These are phyloP conservation scores for Chrysomallon squamiferum DNA, from an alignment of 1,140 invertebrate genomes.

Conservation along the genomic window DNA sequence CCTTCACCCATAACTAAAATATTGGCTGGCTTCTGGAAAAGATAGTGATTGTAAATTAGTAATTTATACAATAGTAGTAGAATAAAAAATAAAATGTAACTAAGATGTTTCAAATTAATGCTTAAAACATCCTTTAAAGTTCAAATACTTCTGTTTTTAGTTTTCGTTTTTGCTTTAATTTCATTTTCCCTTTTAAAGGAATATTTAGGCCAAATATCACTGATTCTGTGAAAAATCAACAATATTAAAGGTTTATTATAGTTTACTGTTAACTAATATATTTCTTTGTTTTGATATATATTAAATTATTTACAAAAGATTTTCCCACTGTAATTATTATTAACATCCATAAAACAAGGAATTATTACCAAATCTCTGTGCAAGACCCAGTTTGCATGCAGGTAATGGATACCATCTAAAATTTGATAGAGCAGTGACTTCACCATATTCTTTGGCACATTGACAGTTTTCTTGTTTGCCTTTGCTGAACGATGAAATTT, in stretches of 20 bases:
- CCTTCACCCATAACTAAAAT: constrained; percentile 99
- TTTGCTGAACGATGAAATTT: constrained; percentile 99
- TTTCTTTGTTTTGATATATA: no score
- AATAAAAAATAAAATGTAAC: neutral
- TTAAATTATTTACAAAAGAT: no score
- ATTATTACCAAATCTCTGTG: constrained; percentile 92
- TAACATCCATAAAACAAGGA: no score
- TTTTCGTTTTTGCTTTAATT: no score
- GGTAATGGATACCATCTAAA: constrained; percentile 98
- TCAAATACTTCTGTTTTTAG: neutral
- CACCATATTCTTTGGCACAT: constrained; percentile 85
- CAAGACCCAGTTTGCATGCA: constrained; percentile 99
- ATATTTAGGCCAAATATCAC: no score
- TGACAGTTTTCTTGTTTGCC: constrained; percentile 93
- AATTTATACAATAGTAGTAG: neutral
- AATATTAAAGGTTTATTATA: no score
- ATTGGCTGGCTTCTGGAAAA: constrained; percentile 97
- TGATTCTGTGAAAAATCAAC: no score
- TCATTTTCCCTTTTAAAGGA: no score
- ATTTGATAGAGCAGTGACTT: constrained; percentile 99
- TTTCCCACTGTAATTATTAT: no score
- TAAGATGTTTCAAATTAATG: neutral
- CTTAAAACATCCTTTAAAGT: neutral
- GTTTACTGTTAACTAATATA: no score
- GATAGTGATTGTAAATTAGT: no score